Evolutionary conservation across 2,113 vertebrate species (phyloP), one percentile per base, ranked within the genome.

Genomic region (Tragulus kanchil): DNA sequence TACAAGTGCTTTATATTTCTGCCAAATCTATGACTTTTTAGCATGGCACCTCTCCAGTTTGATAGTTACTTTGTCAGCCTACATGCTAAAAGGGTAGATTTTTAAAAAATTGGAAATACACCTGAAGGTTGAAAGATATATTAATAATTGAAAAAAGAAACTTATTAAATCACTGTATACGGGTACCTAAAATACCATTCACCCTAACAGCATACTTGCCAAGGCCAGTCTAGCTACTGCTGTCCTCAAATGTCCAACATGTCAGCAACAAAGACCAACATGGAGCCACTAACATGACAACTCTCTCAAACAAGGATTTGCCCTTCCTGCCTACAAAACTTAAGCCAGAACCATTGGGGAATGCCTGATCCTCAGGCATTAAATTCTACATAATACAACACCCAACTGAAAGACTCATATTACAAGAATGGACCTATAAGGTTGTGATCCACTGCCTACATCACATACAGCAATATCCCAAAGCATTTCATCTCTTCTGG

Each of bases 51-150:
- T 81, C 11, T 58, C 65, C 31, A 78, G 2, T 89, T 61, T 89
- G 73, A 45, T 90, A 52, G 17, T 67, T 92, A 95, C 82, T 97
- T 95, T 97, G 42, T 91, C 65, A 96, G n/a, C 4, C 10, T 75
- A n/a, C 4, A 90, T 89, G 12, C 12, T 67, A 79, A 93, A 92
- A 88, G 73, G 1, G 12, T 79, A 69, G 8, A 56, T 90, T 95
- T 59, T 9, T 26, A 90, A 26, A 31, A 54, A 36, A 56, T 6
- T 95, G 19, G n/a, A 58, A 81, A 81, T 81, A 56, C 48, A 73
- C 4, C 8, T 79, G n/a, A 54, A 64, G 17, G 19, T 21, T 85
- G 61, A 54, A 79, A 42, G 23, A 89, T 91, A 25, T 61, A 23
- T 26, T 85, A 79, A 85, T 92, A 81, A 81, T 48, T 54, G 2